phyloP scores from a whole-genome alignment of 2,113 vertebrate genomes.

The Mesembrinibis cayennensis region DNA sequence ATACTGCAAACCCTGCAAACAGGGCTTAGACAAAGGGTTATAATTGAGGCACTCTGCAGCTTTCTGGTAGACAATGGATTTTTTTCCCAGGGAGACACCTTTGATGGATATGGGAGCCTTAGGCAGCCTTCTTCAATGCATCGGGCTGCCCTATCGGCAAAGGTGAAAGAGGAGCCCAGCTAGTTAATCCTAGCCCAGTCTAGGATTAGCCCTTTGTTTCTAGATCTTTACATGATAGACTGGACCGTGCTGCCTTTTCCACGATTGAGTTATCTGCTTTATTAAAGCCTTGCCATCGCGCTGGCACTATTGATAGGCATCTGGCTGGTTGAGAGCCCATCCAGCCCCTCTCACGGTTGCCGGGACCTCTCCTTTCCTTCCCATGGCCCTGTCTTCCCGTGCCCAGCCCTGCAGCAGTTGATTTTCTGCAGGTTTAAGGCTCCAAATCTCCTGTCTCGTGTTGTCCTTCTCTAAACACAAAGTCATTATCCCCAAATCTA shows the following conservation, averaged over 20 bases:
- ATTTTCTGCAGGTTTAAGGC: neutral
- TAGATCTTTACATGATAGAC: neutral
- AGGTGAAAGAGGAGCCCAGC: neutral
- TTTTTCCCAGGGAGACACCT: neutral
- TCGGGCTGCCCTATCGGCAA: fast-evolving
- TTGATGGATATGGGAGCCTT: neutral
- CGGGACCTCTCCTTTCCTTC: neutral
- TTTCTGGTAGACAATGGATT: neutral
- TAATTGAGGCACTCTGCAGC: neutral
- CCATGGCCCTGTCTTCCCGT: fast-evolving
- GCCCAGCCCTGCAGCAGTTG: neutral
- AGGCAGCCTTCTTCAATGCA: neutral
- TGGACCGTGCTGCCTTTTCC: neutral
- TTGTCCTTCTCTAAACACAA: neutral
- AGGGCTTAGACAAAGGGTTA: neutral
- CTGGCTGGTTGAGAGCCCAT: neutral
- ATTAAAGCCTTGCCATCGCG: fast-evolving
- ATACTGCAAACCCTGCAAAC: neutral
- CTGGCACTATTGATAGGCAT: neutral
- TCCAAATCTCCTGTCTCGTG: neutral
- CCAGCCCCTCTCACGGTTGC: fast-evolving
- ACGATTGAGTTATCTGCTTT: fast-evolving
- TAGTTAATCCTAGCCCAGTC: no score
- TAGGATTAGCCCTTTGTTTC: neutral
- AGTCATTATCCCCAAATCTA: neutral